phyloP scores from a whole-genome alignment of 2,797 vertebrate species.

The Esox masquinongy region DNA sequence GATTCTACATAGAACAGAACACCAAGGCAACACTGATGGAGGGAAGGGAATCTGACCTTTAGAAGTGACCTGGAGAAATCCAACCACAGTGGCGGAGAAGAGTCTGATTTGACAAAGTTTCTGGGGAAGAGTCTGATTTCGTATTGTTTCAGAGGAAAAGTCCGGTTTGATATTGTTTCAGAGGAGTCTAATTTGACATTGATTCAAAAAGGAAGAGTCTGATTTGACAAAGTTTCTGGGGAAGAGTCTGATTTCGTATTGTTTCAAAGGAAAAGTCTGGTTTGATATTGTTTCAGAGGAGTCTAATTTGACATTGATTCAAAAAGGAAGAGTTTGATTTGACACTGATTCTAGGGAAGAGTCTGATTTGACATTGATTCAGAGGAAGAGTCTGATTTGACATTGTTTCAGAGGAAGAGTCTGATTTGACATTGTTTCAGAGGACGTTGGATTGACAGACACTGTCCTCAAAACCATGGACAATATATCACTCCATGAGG shows the following conservation, averaged over 20 bases:
- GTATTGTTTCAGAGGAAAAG: not conserved
- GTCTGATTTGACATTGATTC: not conserved
- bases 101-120: too few species aligned
- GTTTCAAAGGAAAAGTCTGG: not conserved
- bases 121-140: too few species aligned
- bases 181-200: not conserved
- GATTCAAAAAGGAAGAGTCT: too few species aligned
- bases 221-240: too few species aligned
- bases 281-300: not conserved
- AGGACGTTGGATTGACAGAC: slow-evolving; percentile 7
- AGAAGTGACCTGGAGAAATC: not conserved
- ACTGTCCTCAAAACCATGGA: slow-evolving; percentile 52
- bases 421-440: not conserved
- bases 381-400: not conserved
- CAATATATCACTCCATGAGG: slow-evolving; percentile 42
- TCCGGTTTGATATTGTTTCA: not conserved
- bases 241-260: not conserved
- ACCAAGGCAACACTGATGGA: not conserved
- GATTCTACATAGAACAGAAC: not conserved
- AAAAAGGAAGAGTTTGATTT: too few species aligned
- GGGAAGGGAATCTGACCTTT: not conserved
- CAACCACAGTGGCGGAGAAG: not conserved
- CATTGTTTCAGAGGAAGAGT: not conserved
- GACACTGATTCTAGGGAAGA: too few species aligned
- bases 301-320: too few species aligned